Evolutionary conservation across 2,888 invertebrate species (phyloP).

Genomic region (Norana najaformis): DNA sequence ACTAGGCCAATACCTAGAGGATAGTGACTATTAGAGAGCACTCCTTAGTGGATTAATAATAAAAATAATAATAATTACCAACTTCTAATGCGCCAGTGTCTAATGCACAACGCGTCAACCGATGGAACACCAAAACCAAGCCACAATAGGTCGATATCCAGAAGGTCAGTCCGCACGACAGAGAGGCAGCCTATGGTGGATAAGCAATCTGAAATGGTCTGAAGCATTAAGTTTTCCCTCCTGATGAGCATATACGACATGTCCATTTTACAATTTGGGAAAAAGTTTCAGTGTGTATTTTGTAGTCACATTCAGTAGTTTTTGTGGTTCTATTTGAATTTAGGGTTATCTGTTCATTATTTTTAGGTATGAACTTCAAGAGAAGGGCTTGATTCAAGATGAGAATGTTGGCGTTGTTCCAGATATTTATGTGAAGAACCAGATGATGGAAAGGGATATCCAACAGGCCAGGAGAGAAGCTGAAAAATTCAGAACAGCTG

Average conservation of each 20-base stretch:
- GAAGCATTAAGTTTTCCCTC: no score
- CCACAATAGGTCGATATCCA: no score
- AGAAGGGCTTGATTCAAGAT: conserved; percentile 56
- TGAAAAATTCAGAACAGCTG: conserved; percentile 58
- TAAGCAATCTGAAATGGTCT: no score
- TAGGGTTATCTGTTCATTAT: neutral
- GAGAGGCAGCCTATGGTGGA: no score
- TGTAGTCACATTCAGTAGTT: neutral
- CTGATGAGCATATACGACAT: neutral
- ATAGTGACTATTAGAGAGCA: neutral
- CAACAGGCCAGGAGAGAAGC: conserved; percentile 57
- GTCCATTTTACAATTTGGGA: neutral
- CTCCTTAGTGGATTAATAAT: no score
- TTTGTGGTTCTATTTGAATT: neutral
- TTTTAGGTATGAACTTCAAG: conserved; percentile 60
- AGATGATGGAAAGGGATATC: conserved; percentile 58
- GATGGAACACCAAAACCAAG: no score
- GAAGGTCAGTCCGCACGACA: no score
- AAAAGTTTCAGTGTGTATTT: neutral
- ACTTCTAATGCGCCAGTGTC: no score
- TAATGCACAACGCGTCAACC: no score
- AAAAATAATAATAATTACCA: no score
- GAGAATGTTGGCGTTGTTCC: conserved; percentile 58
- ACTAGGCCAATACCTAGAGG: no score
- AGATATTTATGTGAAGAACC: conserved; percentile 59